Conservation (phyloP, 1,140 invertebrate genomes). For the Musca domestica region DNA sequence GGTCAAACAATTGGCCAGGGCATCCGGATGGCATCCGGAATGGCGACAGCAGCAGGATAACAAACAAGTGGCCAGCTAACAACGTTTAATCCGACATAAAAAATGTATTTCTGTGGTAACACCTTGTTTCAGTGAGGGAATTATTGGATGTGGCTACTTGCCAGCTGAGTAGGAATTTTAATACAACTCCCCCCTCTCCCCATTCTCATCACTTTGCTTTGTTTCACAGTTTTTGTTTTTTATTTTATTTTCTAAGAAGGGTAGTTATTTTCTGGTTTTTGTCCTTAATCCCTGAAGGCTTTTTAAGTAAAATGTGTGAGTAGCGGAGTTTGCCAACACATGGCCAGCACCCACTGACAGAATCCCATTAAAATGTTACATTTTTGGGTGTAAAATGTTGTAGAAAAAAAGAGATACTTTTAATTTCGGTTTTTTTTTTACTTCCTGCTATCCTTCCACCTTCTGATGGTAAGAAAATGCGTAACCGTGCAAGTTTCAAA, state of each 20-base stretch:
- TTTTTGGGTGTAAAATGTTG: not conserved
- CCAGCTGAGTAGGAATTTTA: conserved; percentile 4
- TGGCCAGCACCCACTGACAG: not conserved
- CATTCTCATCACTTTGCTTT: not conserved
- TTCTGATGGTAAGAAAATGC: no score
- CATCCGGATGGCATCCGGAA: no score
- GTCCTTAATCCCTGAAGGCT: conserved; percentile 11
- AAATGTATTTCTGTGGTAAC: not conserved
- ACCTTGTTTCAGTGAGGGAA: not conserved
- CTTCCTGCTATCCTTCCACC: no score
- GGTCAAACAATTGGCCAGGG: not conserved
- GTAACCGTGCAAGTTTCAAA: not conserved
- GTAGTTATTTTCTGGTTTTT: not conserved
- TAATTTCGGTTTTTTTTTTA: conserved; percentile 12
- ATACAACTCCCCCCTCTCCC: not conserved
- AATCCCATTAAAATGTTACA: not conserved
- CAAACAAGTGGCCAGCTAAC: not conserved
- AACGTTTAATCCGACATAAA: conserved; percentile 6
- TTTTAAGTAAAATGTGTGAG: not conserved
- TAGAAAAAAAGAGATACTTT: conserved; percentile 1
- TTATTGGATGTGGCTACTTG: not conserved
- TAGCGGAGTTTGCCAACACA: no score
- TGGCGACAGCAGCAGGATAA: no score
- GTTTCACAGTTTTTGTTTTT: not conserved
- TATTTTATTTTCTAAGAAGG: no score